Percentiles rank a stretch among this genome's conserved stretches.
phyloP scores from a whole-genome alignment of 2,888 invertebrate genomes.

The Protodeltote pygarga region DNA sequence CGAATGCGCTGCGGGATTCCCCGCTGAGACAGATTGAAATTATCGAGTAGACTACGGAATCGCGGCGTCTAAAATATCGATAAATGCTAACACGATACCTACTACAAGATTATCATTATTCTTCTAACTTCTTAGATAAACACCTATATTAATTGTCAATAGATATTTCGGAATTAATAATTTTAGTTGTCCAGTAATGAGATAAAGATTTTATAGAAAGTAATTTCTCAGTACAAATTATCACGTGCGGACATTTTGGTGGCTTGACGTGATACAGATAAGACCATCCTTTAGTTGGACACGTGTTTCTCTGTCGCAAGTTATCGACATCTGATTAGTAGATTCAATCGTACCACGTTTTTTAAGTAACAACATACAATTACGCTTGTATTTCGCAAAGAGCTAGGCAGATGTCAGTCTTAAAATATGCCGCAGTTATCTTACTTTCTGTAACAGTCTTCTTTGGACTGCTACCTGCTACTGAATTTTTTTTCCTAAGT shows the following conservation, averaged over 20 bases:
- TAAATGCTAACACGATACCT: too few relatives aligned
- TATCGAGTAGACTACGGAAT: too few relatives aligned
- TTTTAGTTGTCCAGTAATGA: slow-evolving; percentile 3
- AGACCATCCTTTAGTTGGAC: slow-evolving; percentile 6
- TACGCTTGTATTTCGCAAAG: too few relatives aligned
- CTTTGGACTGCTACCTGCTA: too few relatives aligned
- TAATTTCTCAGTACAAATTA: slow-evolving; percentile 1
- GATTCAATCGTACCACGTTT: slow-evolving; percentile 17
- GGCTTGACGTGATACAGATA: slow-evolving; percentile 26
- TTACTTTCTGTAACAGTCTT: too few relatives aligned
- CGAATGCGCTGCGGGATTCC: too few relatives aligned
- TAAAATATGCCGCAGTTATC: background rate
- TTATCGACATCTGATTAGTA: slow-evolving; percentile 24
- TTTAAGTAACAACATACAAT: too few relatives aligned
- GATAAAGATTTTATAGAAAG: slow-evolving; percentile 10
- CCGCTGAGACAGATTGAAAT: too few relatives aligned
- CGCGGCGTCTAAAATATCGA: too few relatives aligned
- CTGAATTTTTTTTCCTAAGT: too few relatives aligned
- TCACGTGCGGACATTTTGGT: slow-evolving; percentile 26
- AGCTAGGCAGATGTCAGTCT: too few relatives aligned
- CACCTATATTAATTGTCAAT: background rate
- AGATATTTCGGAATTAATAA: slow-evolving; percentile 3
- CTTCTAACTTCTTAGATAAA: background rate
- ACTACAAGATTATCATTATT: too few relatives aligned
- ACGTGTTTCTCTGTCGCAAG: slow-evolving; percentile 24